Percentiles rank a stretch among this genome's conserved stretches.
These are phyloP conservation scores for Parus major DNA, from an alignment of 2,113 vertebrate species.

Conservation along the genomic window DNA sequence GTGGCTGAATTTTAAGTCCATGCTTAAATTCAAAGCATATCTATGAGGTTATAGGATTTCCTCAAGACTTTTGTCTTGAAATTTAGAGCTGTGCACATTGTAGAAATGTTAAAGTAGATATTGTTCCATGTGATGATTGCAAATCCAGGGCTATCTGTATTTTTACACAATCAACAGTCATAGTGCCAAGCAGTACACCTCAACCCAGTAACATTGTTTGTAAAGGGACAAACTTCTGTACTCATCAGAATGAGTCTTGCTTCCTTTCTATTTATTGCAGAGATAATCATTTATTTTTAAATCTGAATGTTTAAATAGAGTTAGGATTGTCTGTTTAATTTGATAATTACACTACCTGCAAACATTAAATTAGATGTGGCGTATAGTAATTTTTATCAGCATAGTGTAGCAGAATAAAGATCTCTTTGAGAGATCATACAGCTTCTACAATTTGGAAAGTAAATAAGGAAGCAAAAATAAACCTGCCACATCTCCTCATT, in stretches of 20 bases:
- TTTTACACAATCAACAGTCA: neutral
- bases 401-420: neutral
- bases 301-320: neutral
- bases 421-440: neutral
- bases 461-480: slow-evolving; percentile 17
- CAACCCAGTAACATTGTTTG: rapidly evolving
- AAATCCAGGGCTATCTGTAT: neutral
- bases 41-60: neutral
- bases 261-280: neutral
- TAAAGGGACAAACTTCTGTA: neutral
- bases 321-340: neutral
- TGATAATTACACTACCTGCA: neutral
- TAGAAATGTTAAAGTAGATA: neutral
- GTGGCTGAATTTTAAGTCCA: neutral
- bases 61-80: neutral
- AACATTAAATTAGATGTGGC: neutral
- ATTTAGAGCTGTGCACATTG: neutral
- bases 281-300: neutral
- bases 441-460: neutral
- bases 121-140: neutral
- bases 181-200: neutral
- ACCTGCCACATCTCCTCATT: neutral
- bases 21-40: neutral
- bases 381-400: neutral
- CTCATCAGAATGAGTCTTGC: neutral